phyloP scores from a whole-genome alignment of 2,113 vertebrate genomes.

The Rhipidura dahli region DNA sequence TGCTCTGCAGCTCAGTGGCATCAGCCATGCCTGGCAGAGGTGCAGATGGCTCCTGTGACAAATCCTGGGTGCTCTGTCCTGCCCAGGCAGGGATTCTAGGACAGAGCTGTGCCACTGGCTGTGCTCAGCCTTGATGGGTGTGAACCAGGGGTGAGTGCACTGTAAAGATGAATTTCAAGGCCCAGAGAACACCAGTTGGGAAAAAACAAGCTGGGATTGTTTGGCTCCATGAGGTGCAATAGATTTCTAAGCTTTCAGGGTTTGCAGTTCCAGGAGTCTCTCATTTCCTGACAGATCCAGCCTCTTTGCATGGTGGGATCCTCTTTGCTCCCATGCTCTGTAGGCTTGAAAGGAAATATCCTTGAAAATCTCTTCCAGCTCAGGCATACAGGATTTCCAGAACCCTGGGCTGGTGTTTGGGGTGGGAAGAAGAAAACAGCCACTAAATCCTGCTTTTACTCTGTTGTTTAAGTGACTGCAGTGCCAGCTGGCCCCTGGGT shows the following conservation, averaged over 20 bases:
- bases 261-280: neutral
- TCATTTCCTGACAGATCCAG: neutral
- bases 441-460: neutral
- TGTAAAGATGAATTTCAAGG: neutral
- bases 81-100: neutral
- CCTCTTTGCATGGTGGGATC: neutral
- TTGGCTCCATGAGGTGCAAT: neutral
- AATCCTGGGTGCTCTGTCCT: neutral
- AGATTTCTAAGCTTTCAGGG: neutral
- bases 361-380: neutral
- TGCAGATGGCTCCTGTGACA: neutral
- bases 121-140: neutral
- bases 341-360: neutral
- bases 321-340: neutral
- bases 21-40: neutral
- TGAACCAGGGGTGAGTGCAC: neutral
- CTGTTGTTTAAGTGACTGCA: neutral
- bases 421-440: neutral
- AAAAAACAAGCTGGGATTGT: neutral
- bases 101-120: neutral
- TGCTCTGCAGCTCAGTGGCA: neutral
- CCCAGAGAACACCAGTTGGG: neutral
- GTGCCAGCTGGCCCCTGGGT: neutral
- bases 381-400: neutral
- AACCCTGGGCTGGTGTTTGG: neutral